phyloP scores from a whole-genome alignment of 53 echinoderm and acorn worm species.

The Hippasteria phrygiana region DNA sequence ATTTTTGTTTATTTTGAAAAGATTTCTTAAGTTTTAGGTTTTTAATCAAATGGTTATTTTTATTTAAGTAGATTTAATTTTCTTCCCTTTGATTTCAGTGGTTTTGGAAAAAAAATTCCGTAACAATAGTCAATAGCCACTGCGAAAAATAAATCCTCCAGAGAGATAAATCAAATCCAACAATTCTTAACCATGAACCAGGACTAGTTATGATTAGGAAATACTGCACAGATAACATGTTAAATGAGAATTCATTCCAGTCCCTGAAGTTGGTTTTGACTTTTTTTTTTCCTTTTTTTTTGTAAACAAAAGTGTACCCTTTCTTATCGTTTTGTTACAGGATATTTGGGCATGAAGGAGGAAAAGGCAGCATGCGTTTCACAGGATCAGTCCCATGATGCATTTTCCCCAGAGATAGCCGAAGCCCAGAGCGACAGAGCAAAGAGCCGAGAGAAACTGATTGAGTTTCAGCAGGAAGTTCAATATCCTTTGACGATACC shows the following conservation, averaged over 20 bases:
- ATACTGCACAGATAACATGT: not conserved
- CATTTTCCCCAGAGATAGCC: constrained; percentile 28
- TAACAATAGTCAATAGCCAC: no score
- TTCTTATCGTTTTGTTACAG: constrained; percentile 14
- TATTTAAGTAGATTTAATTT: no score
- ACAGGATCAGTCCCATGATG: constrained; percentile 45
- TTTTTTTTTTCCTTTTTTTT: not conserved
- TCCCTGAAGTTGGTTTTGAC: no score
- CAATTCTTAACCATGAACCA: no score
- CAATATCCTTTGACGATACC: constrained; percentile 75
- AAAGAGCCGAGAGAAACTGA: constrained; percentile 48
- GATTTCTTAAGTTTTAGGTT: no score
- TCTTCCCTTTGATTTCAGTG: no score
- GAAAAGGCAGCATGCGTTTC: constrained; percentile 31
- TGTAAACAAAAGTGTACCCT: not conserved
- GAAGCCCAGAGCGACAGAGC: constrained; percentile 57
- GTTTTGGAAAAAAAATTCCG: no score
- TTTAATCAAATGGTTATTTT: no score
- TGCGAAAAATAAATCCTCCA: no score
- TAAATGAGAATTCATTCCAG: not conserved
- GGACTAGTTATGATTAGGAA: no score
- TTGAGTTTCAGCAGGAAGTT: constrained; percentile 52
- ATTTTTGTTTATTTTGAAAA: no score
- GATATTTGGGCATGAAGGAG: constrained; percentile 58
- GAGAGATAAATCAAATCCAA: no score